Percentiles rank a stretch among this genome's conserved stretches.
These are phyloP conservation scores for Acleris literana DNA, from an alignment of 2,888 invertebrate genomes.

Conservation along the genomic window DNA sequence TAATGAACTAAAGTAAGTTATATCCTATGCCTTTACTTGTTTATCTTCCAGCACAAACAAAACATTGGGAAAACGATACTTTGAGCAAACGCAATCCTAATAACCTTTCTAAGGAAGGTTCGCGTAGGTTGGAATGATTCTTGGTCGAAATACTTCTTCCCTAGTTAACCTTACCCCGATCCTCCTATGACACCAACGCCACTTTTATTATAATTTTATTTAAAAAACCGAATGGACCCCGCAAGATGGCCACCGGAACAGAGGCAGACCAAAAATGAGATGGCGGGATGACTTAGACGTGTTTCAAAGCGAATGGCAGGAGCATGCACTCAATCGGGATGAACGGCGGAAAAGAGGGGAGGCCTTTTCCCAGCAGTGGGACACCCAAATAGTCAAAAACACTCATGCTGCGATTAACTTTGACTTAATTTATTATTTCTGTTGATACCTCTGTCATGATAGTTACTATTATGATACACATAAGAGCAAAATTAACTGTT, in stretches of 20 bases:
- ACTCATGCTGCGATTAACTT: background rate
- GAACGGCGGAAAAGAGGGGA: no score
- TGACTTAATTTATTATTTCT: background rate
- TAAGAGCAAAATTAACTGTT: background rate
- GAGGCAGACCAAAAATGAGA: no score
- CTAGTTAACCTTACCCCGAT: conserved; percentile 4
- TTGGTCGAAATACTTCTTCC: conserved; percentile 1
- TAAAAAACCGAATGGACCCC: no score
- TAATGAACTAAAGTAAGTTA: no score
- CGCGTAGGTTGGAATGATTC: background rate
- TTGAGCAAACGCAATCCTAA: background rate
- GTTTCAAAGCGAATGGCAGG: no score
- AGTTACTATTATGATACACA: no score
- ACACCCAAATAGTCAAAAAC: no score
- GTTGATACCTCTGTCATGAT: no score
- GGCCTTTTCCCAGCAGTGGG: no score
- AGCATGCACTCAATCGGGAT: no score
- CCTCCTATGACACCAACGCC: conserved; percentile 1
- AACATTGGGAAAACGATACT: conserved; percentile 6
- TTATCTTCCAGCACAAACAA: background rate
- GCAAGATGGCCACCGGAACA: no score
- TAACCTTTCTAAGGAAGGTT: background rate
- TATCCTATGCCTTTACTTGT: background rate
- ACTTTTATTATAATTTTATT: background rate
- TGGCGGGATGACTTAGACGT: no score